A percentile compares a stretch with the other conserved stretches of the same genome.
These are phyloP conservation scores for Gonioctena quinquepunctata DNA, from an alignment of 1,140 invertebrate species.

Conservation along the genomic window DNA sequence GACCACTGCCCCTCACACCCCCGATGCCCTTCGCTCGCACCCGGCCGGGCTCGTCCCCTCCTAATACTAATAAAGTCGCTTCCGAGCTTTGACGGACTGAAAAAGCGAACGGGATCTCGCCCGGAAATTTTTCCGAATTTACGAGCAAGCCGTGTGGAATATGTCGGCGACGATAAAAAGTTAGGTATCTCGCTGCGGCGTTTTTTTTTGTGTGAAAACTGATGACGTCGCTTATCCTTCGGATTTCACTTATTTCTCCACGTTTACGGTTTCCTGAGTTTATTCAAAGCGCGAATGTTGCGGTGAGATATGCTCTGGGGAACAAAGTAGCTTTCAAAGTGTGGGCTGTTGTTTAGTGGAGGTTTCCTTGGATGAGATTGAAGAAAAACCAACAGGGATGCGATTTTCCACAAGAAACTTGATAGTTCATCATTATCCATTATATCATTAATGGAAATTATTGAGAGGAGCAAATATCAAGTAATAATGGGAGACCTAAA, in stretches of 20 bases:
- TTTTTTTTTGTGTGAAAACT: background rate
- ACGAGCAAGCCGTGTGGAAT: background rate
- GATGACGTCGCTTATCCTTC: background rate
- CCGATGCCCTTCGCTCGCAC: background rate
- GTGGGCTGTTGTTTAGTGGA: no score
- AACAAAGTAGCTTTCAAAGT: no score
- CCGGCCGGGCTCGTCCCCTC: background rate
- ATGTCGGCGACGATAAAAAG: background rate
- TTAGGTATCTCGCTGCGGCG: background rate
- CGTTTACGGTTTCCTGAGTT: background rate
- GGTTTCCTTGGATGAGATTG: no score
- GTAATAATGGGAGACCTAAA: no score
- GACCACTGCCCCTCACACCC: no score
- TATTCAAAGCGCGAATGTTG: background rate
- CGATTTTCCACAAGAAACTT: no score
- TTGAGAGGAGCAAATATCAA: no score
- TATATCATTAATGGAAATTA: no score
- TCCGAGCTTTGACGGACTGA: conserved; percentile 9
- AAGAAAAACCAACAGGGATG: no score
- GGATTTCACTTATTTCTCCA: background rate
- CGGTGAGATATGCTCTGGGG: no score
- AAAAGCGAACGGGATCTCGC: background rate
- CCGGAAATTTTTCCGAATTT: conserved; percentile 4
- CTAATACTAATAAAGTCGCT: conserved; percentile 9
- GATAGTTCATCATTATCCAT: no score